phyloP scores from a whole-genome alignment of 2,888 invertebrate genomes.

The Podabrus alpinus region DNA sequence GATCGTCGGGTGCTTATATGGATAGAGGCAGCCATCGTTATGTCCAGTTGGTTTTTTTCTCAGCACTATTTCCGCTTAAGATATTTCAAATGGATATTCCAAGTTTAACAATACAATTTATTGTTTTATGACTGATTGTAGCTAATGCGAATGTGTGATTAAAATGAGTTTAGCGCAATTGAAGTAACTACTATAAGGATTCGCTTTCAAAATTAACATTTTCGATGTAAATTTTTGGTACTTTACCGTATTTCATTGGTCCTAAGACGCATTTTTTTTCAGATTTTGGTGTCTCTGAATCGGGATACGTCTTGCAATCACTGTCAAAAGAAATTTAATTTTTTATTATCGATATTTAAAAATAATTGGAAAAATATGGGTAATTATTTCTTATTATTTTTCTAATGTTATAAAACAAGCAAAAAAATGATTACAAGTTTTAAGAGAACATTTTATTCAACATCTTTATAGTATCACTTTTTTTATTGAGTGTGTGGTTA shows the following conservation, averaged over 20 bases:
- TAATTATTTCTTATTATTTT: too few species aligned
- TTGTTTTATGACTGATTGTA: conserved; percentile 49
- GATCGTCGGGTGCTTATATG: conserved; percentile 54
- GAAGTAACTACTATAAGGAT: not conserved
- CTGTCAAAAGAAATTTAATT: too few species aligned
- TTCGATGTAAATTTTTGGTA: not conserved
- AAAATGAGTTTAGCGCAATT: conserved; percentile 37
- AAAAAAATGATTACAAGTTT: not conserved
- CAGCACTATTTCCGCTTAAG: conserved; percentile 52
- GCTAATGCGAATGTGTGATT: conserved; percentile 38
- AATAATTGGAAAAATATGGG: too few species aligned
- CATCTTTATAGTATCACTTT: too few species aligned
- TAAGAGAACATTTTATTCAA: not conserved
- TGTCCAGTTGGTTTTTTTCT: conserved; percentile 50
- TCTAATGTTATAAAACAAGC: too few species aligned
- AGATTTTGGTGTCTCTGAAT: not conserved
- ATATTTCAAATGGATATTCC: conserved; percentile 49
- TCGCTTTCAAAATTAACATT: not conserved
- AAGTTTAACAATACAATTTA: conserved; percentile 48
- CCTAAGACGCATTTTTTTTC: not conserved
- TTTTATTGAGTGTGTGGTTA: too few species aligned
- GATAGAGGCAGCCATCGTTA: conserved; percentile 53
- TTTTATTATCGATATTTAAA: too few species aligned
- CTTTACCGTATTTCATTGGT: not conserved
- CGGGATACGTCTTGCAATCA: not conserved